Conservation (phyloP, 1,140 invertebrate genomes). For the Atta texana region DNA sequence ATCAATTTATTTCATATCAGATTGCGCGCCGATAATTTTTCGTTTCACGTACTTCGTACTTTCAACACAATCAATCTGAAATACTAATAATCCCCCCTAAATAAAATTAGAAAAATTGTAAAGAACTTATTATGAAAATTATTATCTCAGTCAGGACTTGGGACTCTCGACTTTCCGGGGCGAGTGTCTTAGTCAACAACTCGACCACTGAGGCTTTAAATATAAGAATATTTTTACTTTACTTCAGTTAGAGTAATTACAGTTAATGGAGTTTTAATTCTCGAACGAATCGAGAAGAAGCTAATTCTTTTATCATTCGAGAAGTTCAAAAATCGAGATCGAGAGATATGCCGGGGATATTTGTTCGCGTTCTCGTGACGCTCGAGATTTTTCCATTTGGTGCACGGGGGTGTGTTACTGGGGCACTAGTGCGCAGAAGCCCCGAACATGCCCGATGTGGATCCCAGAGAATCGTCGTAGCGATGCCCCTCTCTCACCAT, state of each 20-base stretch:
- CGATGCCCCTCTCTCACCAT: not conserved
- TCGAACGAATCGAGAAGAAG: not conserved
- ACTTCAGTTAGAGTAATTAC: not conserved
- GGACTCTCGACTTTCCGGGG: no score
- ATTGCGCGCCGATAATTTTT: no score
- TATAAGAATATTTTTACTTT: not conserved
- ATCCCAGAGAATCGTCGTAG: conserved; percentile 70
- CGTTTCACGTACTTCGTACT: no score
- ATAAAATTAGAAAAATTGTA: no score
- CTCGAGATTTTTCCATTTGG: conserved; percentile 68
- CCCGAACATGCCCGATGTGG: conserved; percentile 75
- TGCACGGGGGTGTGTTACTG: conserved; percentile 83
- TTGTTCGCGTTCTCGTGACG: conserved; percentile 65
- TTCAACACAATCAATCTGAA: no score
- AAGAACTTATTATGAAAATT: no score
- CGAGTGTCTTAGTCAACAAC: no score
- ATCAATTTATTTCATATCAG: no score
- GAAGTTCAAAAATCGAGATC: conserved; percentile 17
- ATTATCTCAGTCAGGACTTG: no score
- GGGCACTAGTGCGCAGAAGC: conserved; percentile 85
- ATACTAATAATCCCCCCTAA: no score
- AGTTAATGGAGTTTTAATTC: not conserved
- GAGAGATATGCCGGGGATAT: conserved; percentile 29
- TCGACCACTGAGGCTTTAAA: no score
- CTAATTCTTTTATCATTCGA: not conserved